These are phyloP conservation scores for Troides oblongomaculatus DNA, from an alignment of 2,888 invertebrate species.

Conservation along the genomic window DNA sequence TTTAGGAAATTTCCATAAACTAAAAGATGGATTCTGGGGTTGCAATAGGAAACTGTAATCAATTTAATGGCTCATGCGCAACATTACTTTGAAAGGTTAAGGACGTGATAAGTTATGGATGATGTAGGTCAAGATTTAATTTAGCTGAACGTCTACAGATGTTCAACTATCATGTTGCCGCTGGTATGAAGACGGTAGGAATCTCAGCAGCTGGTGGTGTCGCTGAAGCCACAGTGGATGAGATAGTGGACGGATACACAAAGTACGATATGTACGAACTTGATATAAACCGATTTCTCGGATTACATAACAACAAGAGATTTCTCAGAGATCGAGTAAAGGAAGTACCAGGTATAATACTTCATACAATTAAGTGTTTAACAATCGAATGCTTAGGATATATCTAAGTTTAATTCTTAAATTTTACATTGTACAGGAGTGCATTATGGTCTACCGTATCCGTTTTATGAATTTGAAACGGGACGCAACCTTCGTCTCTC, in stretches of 20 bases:
- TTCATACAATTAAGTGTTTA: background rate
- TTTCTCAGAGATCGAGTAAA: slow-evolving; percentile 94
- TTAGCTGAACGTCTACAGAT: slow-evolving; percentile 74
- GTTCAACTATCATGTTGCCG: slow-evolving; percentile 93
- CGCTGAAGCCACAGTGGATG: slow-evolving; percentile 93
- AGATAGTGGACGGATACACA: slow-evolving; percentile 90
- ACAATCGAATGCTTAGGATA: background rate
- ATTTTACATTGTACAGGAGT: slow-evolving; percentile 61
- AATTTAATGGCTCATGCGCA: no score
- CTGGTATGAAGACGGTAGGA: slow-evolving; percentile 98
- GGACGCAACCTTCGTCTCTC: slow-evolving; percentile 95
- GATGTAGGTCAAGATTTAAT: background rate
- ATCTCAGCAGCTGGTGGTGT: slow-evolving; percentile 96
- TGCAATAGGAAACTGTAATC: no score
- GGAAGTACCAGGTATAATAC: slow-evolving; percentile 89
- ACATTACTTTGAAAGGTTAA: no score
- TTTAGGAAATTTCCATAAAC: no score
- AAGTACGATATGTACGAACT: slow-evolving; percentile 92
- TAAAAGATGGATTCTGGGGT: no score
- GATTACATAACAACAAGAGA: slow-evolving; percentile 95
- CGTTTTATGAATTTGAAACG: slow-evolving; percentile 91
- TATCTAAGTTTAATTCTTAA: background rate
- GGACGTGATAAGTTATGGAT: no score
- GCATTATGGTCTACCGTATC: slow-evolving; percentile 91
- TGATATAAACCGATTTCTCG: slow-evolving; percentile 93